These are phyloP conservation scores for Philotrypesis tridentata DNA, from an alignment of 1,140 invertebrate species.

Conservation along the genomic window DNA sequence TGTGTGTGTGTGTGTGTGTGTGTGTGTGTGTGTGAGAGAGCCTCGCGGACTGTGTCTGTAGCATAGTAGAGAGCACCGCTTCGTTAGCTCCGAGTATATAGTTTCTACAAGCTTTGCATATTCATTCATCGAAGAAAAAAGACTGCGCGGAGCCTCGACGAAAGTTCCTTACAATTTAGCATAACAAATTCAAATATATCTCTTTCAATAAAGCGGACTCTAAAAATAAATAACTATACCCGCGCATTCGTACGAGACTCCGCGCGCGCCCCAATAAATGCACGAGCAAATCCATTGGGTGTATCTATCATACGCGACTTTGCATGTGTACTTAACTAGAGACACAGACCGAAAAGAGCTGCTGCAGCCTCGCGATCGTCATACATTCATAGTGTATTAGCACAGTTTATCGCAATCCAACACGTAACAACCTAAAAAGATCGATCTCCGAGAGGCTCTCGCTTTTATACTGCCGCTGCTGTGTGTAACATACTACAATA, in stretches of 20 bases:
- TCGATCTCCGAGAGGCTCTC: not conserved
- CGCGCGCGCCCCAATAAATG: not conserved
- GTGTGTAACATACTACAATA: too few species aligned
- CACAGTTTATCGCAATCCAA: too few species aligned
- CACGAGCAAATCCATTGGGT: not conserved
- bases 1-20: too few species aligned
- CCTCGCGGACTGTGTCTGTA: not conserved
- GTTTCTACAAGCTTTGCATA: not conserved
- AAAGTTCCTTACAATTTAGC: not conserved
- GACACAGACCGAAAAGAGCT: not conserved
- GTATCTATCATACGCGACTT: not conserved
- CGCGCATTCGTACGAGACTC: not conserved
- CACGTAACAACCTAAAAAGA: not conserved
- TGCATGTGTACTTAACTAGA: not conserved
- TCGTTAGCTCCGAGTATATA: not conserved
- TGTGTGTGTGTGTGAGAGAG: too few species aligned
- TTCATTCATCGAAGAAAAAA: not conserved
- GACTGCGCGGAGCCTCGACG: too few species aligned
- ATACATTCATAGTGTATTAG: not conserved
- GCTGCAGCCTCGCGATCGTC: too few species aligned
- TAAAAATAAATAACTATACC: not conserved
- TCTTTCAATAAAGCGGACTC: not conserved
- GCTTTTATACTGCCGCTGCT: not conserved
- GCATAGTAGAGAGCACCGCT: not conserved
- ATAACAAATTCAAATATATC: not conserved